phyloP scores from a whole-genome alignment of 1,140 invertebrate genomes.

The Batillaria attramentaria region DNA sequence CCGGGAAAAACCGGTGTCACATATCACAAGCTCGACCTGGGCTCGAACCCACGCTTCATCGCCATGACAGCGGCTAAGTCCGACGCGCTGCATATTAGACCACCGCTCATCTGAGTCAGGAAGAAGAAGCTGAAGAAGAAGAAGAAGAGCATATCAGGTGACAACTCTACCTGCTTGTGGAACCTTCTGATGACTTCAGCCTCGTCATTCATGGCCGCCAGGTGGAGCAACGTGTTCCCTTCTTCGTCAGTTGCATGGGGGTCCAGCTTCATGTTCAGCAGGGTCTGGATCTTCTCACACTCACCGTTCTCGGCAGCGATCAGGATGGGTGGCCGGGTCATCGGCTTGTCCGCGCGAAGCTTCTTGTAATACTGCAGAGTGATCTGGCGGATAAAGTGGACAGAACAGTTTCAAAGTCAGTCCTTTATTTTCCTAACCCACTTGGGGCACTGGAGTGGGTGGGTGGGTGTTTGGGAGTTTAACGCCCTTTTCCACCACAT shows the following conservation, averaged over 20 bases:
- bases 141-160: too few species aligned
- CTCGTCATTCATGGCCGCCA: conserved; percentile 75
- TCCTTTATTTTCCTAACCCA: too few species aligned
- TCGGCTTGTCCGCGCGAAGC: conserved; percentile 11
- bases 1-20: too few species aligned
- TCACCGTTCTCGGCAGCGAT: conserved; percentile 54
- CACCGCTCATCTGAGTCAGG: too few species aligned
- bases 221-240: conserved; percentile 73
- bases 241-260: conserved; percentile 71
- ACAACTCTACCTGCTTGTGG: conserved; percentile 36
- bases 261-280: conserved; percentile 58
- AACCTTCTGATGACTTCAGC: conserved; percentile 73
- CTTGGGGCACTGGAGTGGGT: too few species aligned
- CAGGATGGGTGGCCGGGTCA: conserved; percentile 46
- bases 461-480: too few species aligned
- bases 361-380: conserved; percentile 17
- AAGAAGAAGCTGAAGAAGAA: background rate
- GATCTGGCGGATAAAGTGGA: conserved; percentile 13
- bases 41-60: too few species aligned
- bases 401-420: too few species aligned
- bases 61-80: too few species aligned
- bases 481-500: too few species aligned
- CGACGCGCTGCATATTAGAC: too few species aligned
- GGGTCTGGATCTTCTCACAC: conserved; percentile 51
- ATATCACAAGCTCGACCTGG: too few species aligned